Evolutionary conservation across 2,888 invertebrate genomes (phyloP).

Genomic region (Sesia bembeciformis): DNA sequence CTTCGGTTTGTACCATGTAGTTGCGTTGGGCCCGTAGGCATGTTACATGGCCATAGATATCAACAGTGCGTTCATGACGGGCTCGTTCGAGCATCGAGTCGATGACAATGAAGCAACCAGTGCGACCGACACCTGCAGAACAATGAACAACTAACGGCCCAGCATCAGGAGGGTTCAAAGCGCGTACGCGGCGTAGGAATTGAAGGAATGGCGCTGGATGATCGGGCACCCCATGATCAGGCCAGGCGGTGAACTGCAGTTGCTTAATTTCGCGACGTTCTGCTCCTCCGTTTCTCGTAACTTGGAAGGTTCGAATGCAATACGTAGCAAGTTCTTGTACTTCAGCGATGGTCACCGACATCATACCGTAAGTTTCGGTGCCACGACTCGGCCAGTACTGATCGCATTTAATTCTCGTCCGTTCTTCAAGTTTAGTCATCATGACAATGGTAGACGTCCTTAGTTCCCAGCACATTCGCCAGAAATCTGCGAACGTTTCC

Average conservation of each 20-base stretch:
- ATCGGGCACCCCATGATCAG: conserved; percentile 99
- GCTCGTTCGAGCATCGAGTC: conserved; percentile 99
- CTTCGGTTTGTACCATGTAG: conserved; percentile 99
- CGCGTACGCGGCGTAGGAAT: conserved; percentile 94
- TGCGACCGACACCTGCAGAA: conserved; percentile 92
- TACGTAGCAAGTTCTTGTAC: conserved; percentile 98
- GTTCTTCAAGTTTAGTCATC: conserved; percentile 99
- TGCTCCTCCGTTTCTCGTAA: conserved; percentile 84
- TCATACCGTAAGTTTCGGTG: conserved; percentile 94
- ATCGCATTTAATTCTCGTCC: conserved; percentile 96
- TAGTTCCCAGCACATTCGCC: conserved; percentile 99
- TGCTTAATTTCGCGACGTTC: conserved; percentile 97
- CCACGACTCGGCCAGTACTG: conserved; percentile 99
- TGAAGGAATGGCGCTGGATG: conserved; percentile 99
- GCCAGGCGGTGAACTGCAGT: conserved; percentile 99
- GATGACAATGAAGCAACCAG: conserved; percentile 98
- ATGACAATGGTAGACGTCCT: conserved; percentile 96
- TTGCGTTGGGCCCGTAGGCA: conserved; percentile 97
- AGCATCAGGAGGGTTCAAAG: conserved; percentile 91
- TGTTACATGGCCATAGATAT: conserved; percentile 99
- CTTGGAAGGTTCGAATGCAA: conserved; percentile 96
- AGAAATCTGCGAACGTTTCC: conserved; percentile 98
- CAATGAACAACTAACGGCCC: conserved; percentile 98
- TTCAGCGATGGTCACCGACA: conserved; percentile 95
- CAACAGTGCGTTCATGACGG: conserved; percentile 97